Evolutionary conservation across 2,888 invertebrate genomes (phyloP).

Genomic region (Drosophila macrothrix): DNA sequence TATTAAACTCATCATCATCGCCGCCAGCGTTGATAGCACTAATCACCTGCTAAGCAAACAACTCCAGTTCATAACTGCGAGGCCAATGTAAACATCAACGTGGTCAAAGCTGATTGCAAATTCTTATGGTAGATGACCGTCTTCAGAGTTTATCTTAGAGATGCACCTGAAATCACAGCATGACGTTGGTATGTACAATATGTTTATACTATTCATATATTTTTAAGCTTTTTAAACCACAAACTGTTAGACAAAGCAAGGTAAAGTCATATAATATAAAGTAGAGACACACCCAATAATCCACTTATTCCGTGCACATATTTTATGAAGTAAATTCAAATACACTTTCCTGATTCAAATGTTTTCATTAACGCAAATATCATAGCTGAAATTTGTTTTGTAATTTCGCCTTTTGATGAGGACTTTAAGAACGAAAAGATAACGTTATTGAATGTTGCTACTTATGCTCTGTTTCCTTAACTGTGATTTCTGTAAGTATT

Average conservation of each 20-base stretch:
- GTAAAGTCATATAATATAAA: not conserved
- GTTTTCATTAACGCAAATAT: not conserved
- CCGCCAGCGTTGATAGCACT: constrained; percentile 58
- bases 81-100: constrained; percentile 37
- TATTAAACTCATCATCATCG: constrained; percentile 41
- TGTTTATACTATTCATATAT: not conserved
- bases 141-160: constrained; percentile 8
- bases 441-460: not conserved
- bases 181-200: not conserved
- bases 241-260: not conserved
- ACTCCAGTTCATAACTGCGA: constrained; percentile 34
- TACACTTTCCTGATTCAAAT: not conserved
- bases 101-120: constrained; percentile 51
- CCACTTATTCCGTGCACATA: not conserved
- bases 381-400: not conserved
- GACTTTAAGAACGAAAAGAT: not conserved
- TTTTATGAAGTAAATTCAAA: not conserved
- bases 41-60: constrained; percentile 64
- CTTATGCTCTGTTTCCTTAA: not conserved
- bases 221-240: no score
- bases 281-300: not conserved
- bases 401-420: not conserved
- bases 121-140: constrained; percentile 19
- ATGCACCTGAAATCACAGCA: constrained; percentile 12
- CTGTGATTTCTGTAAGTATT: not conserved